Base-by-base conservation (phyloP, 2,888 invertebrate species). In the Adelphocoris suturalis region DNA sequence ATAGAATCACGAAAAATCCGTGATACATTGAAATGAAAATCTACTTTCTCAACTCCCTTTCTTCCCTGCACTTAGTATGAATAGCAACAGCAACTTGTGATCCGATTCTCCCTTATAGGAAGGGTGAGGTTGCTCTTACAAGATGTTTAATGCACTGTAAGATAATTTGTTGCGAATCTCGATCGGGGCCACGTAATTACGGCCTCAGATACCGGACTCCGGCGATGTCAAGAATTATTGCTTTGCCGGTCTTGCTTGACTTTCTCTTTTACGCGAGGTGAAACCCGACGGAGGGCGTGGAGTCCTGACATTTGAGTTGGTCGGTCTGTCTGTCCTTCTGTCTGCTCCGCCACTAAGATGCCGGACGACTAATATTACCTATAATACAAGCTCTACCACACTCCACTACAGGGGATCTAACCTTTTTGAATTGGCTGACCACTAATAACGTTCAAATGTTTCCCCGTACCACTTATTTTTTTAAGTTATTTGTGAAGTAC, bases 261-360 rank as follows among this genome's bases (percentile, higher is more conserved):
- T 82, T 82, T 82, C 82, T 82, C 82, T 82, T 82, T 82, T 82
- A 19, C 78, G 82, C 82, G 55, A 82, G 55, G 82, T 82, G 82
- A 52, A 52, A 82, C 55, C 47, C 19, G 14, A 16, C 5, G 82
- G 47, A 82, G 82, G 82, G 82, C 82, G 82, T 52, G 82, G 82
- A 82, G 82, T 37, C 55, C 52, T 82, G 82, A 82, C 82, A 82
- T 82, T 82, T 82, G 82, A 82, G 82, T 27, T 13, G 28, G 80
- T 52, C 68, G 68, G 78, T 78, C 78, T 46, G 78, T 78, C 78
- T 78, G 78, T 76, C 76, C 76, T 78, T 78, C 78, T 78, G 78
- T 47, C 47, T 37, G 46, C 78, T 13, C 11, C 78, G 37, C 37
- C 78, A 46, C 9, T 78, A 13, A 52, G 82, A 82, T 52, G 82